Evolutionary conservation across 64 coral and sea anemone species (phyloP).

Genomic region (Actinia tenebrosa): DNA sequence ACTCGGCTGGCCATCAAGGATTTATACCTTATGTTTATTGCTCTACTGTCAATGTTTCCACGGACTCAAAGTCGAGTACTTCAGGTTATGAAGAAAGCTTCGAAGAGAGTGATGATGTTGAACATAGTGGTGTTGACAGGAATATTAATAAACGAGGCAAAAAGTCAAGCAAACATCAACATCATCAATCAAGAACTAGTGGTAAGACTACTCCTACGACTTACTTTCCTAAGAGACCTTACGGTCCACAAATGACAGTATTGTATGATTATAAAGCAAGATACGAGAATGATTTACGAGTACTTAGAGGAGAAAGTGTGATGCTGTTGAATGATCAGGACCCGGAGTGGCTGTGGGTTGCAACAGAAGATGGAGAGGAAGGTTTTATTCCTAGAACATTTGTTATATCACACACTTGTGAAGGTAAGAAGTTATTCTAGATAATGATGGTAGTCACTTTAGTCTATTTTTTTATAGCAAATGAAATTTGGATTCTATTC

Average conservation of each 20-base stretch:
- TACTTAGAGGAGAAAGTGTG: constrained; percentile 70
- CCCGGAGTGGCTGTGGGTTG: constrained; percentile 77
- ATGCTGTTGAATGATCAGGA: constrained; percentile 90
- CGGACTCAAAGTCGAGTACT: constrained; percentile 59
- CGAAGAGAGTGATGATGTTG: constrained; percentile 39
- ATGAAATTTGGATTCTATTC: too few relatives aligned
- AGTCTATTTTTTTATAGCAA: too few relatives aligned
- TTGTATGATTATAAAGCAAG: constrained; percentile 72
- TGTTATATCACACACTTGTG: constrained; percentile 78
- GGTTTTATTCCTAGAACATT: constrained; percentile 84
- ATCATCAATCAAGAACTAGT: constrained; percentile 27
- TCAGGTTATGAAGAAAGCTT: constrained; percentile 72
- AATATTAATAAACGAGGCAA: background rate
- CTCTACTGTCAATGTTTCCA: constrained; percentile 46
- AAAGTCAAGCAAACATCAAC: constrained; percentile 17
- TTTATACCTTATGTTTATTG: constrained; percentile 77
- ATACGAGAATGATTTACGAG: constrained; percentile 77
- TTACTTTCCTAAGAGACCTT: constrained; percentile 86
- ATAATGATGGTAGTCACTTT: too few relatives aligned
- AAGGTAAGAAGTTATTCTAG: constrained; percentile 48
- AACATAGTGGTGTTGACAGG: constrained; percentile 16
- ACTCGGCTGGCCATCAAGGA: constrained; percentile 67
- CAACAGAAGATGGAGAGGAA: constrained; percentile 68
- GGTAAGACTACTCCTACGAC: constrained; percentile 42
- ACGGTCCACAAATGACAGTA: constrained; percentile 75